Base-by-base conservation (phyloP, 2,888 invertebrate genomes). In the Malacosoma neustria region DNA sequence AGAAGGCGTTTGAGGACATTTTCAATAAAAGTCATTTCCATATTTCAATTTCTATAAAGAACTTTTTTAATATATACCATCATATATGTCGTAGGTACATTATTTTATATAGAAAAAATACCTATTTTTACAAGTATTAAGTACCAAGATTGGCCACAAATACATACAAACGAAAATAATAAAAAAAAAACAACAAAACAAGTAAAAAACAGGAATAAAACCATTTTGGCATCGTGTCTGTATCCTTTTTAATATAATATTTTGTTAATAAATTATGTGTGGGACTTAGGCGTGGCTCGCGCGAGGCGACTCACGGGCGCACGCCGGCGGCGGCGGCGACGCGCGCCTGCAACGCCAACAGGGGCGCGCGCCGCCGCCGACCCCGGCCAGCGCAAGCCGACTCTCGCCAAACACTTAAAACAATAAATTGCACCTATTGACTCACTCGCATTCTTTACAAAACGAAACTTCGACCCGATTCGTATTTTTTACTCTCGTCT, bases 221-320 rank as follows among this genome's bases (percentile, higher is more conserved):
- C 81, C 82, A 82, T 82, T 84, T 84, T 84, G 84, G 84, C 84
- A 82, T 82, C 81, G 81, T 74, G 79, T 81, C 77, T 79, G 79
- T 77, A 66, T 73, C 62, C 60, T 71, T 75, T n/a, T 77, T 68
- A 69, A 74, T 72, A 73, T 72, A 72, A 68, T 75, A 70, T 69
- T 64, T 68, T 64, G 59, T 71, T 62, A 74, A 76, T 79, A 76
- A 71, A 76, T 71, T 63, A 71, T 61, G 61, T 58, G 69, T 62
- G 73, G 66, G 74, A 69, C 56, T 61, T 65, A 59, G 61, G 62
- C 55, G 54, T 56, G 61, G 50, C 45, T 44, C 49, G 57, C 44
- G 47, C 33, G 47, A 39, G 31, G 37, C 41, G 49, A 45, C 44
- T 37, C 42, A 39, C 38, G 37, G 31, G 40, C 35, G 40, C n/a